phyloP scores from a whole-genome alignment of 2,888 invertebrate genomes.

The Drosophila rellima region DNA sequence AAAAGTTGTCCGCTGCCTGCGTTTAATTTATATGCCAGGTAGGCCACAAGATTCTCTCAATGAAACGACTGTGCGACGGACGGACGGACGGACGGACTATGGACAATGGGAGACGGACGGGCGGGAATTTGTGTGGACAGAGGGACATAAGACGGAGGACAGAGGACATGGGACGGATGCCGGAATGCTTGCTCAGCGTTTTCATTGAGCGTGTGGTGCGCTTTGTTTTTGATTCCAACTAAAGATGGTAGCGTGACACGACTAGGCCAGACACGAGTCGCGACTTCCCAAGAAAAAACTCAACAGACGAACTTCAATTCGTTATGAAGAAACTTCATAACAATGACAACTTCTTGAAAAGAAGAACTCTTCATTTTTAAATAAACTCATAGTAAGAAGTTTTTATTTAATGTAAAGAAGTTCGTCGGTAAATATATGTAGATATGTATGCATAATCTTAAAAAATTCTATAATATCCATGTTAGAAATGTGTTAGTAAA shows the following conservation, averaged over 20 bases:
- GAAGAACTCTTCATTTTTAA: no score
- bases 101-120: not conserved
- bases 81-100: not conserved
- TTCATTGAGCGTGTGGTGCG: conserved; percentile 64
- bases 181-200: conserved; percentile 66
- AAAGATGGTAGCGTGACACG: conserved; percentile 38
- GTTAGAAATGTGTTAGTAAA: no score
- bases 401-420: not conserved
- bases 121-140: not conserved
- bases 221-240: conserved; percentile 36
- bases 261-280: conserved; percentile 3
- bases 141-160: not conserved
- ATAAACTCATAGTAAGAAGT: not conserved
- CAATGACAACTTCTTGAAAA: not conserved
- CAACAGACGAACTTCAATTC: not conserved
- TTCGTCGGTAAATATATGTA: no score
- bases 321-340: not conserved
- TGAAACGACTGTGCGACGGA: conserved; percentile 2
- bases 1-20: conserved; percentile 74
- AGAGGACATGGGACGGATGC: not conserved
- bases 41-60: conserved; percentile 39
- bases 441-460: no score
- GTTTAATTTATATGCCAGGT: conserved; percentile 74
- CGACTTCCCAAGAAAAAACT: not conserved
- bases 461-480: no score